These are phyloP conservation scores for Microtus obscurus DNA, from an alignment of 2,797 vertebrate genomes.

Conservation along the genomic window DNA sequence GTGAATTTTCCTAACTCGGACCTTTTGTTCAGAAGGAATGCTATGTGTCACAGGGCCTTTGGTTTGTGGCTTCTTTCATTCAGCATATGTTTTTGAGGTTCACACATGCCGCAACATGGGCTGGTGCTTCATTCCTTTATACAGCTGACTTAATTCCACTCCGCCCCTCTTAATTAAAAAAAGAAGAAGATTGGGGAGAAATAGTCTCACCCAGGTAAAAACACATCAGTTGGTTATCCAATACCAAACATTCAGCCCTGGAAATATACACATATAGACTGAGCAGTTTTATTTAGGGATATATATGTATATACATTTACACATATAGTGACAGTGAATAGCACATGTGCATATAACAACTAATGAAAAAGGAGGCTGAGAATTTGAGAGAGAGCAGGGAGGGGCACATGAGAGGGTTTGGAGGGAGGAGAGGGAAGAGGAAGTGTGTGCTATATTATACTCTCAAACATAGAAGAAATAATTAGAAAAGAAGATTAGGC, in stretches of 20 bases:
- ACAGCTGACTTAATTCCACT: neutral
- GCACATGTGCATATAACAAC: neutral
- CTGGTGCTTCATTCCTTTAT: neutral
- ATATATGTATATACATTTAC: neutral
- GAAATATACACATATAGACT: neutral
- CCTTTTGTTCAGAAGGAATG: neutral
- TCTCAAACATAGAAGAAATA: neutral
- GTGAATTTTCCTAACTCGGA: neutral
- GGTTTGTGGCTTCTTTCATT: neutral
- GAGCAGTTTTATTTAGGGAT: neutral
- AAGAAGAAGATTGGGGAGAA: neutral
- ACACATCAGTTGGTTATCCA: neutral
- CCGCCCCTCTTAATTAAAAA: neutral
- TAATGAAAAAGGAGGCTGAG: neutral
- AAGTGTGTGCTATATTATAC: neutral
- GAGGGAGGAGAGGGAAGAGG: neutral
- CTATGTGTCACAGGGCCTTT: rapidly evolving
- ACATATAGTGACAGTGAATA: neutral
- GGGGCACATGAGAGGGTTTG: neutral
- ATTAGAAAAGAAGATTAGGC: neutral
- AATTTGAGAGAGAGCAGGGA: neutral
- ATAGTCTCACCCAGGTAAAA: neutral
- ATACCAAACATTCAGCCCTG: neutral
- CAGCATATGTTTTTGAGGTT: neutral
- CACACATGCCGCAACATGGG: neutral